Evolutionary conservation across 2,797 vertebrate species (phyloP), one percentile per base, ranked within the genome.

Genomic region (Pelobates cultripes): DNA sequence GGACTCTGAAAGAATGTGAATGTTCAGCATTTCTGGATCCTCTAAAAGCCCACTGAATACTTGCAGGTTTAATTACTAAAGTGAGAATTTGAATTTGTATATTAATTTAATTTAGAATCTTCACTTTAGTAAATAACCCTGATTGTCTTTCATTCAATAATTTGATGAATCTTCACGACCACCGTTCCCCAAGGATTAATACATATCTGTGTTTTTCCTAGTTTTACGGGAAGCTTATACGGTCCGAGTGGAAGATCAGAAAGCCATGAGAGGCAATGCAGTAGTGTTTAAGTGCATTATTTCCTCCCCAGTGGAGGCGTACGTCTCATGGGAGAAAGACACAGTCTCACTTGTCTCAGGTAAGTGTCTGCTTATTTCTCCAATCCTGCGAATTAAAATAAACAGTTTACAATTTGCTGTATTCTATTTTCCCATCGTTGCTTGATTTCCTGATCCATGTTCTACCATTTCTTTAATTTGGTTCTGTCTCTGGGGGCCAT

Each of bases 261-360:
- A 97, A 96, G 97, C 97, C 93, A 98, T 98, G 97, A 95, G 97
- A 96, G 98, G 98, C 95, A 97, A 97, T 91, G 96, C 98, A 87
- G 98, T 97, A 84, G 97, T 99, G 93, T 99, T 99, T 96, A 99
- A 99, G 97, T 99, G 98, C 97, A 98, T 99, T 97, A 99, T 99
- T 91, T 97, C 98, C 88, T 94, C 97, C 94, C 97, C 96, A 80
- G 97, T 99, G 88, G 97, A 98, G 96, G 95, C 96, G 87, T 98
- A 99, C 86, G 94, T 98, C 93, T 99, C 98, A 91, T 99, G 98
- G 98, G 98, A 99, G 94, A 99, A 99, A 93, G 98, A 99, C 95
- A 99, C 98, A 78, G 95, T 99, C 86, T 98, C 97, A 90, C 96
- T 99, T 91, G 96, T 93, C 96, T 98, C 98, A 99, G 98, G 98